A percentile compares a stretch with the other conserved stretches of the same genome.
Conservation (phyloP, 2,113 vertebrate species). For the Leptodactylus fuscus region DNA sequence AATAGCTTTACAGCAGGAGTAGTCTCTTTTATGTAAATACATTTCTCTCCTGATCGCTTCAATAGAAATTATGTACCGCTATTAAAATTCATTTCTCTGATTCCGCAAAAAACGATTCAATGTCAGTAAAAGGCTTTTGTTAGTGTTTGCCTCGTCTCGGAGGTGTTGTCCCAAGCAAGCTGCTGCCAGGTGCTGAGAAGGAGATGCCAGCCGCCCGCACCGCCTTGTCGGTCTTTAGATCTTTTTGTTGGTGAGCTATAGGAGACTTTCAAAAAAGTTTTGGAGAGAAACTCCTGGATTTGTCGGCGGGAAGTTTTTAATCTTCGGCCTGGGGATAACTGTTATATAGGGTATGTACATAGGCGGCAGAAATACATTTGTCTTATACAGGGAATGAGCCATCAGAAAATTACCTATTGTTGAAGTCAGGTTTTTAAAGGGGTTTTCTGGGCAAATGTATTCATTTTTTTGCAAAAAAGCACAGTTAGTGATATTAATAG, state of each 20-base stretch:
- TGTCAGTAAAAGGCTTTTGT: slow-evolving; percentile 23
- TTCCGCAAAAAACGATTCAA: background rate
- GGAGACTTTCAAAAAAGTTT: no score
- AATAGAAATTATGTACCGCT: background rate
- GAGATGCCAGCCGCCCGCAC: background rate
- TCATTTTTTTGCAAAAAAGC: no score
- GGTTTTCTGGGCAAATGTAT: no score
- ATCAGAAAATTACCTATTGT: no score
- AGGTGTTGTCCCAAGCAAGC: background rate
- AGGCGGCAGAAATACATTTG: no score
- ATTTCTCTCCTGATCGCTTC: background rate
- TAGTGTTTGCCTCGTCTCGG: background rate
- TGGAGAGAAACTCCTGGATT: no score
- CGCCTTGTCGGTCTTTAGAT: background rate
- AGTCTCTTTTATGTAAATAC: slow-evolving; percentile 13
- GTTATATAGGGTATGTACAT: no score
- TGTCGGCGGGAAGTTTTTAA: no score
- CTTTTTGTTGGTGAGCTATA: background rate
- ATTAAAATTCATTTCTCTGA: slow-evolving; percentile 3
- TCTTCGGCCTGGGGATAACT: no score
- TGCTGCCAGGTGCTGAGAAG: background rate
- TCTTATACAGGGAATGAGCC: background rate
- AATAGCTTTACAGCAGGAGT: background rate
- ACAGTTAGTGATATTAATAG: no score
- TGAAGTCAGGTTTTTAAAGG: no score